Base-by-base conservation (phyloP, 2,888 invertebrate genomes). In the Priocnemis perturbator region DNA sequence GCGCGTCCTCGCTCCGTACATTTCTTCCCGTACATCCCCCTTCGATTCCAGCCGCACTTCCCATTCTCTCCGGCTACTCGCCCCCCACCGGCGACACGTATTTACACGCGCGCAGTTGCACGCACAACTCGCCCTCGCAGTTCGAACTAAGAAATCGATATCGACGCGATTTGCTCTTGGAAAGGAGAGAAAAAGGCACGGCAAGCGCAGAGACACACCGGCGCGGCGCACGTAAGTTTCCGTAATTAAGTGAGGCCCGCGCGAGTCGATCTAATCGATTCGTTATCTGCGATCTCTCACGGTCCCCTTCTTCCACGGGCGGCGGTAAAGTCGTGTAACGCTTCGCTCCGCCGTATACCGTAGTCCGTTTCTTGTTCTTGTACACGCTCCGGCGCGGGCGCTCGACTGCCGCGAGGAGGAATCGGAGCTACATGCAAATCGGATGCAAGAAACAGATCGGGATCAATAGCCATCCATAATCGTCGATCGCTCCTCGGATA, bases 351-450 rank as follows among this genome's bases (percentile, higher is more conserved):
- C 26, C 50, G 56, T 53, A n/a, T n/a, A 30, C 64, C 50, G 69
- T 57, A 50, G 63, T 47, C 67, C 67, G 68, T 64, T 70, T 78
- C 74, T 77, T 67, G 76, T 70, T 78, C 74, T 77, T 67, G 76
- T 63, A 37, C 60, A 62, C 58, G 60, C 60, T 50, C 14, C 11
- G 11, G 47, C 47, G n/a, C n/a, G n/a, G n/a, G n/a, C n/a, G 26
- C 26, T 26, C 63, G 65, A 30, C 30, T 55, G 44, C 21, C 21
- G 58, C 20, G 44, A 37, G 50, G 60, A 68, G 50, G 59, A 66
- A 61, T 62, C 64, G 63, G 53, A 69, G 65, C 56, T 53, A 64
- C 77, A 73, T 75, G 78, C 78, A 78, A 79, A 78, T 79, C 78
- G 67, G 69, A 37, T 37, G 50, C 61, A 72, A 70, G 75, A 78